A percentile compares a stretch with the other conserved stretches of the same genome.
These are phyloP conservation scores for Dolichoris vasculosae DNA, from an alignment of 1,140 invertebrate genomes.

Conservation along the genomic window DNA sequence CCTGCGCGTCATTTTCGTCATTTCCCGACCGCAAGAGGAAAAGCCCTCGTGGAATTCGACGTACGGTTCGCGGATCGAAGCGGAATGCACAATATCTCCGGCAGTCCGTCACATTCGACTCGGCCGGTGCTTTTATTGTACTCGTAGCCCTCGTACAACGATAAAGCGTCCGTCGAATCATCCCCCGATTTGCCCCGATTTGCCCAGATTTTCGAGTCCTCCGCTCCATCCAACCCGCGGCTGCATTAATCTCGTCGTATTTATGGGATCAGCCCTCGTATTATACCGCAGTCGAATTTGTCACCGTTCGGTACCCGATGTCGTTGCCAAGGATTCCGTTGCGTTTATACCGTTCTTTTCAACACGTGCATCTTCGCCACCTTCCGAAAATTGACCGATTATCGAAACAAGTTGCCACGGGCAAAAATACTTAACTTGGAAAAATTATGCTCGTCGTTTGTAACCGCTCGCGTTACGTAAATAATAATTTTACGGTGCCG, in stretches of 20 bases:
- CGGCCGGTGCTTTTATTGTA: constrained; percentile 28
- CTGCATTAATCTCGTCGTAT: constrained; percentile 69
- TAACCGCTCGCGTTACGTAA: background rate
- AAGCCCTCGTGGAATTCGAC: background rate
- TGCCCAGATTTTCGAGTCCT: constrained; percentile 43
- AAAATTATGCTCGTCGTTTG: background rate
- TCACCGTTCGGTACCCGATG: background rate
- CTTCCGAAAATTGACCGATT: background rate
- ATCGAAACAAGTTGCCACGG: background rate
- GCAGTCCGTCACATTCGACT: constrained; percentile 64
- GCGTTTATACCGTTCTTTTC: background rate
- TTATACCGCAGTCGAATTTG: background rate
- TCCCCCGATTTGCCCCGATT: constrained; percentile 65
- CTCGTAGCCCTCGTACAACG: background rate
- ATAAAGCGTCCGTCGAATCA: background rate
- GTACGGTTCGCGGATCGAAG: background rate
- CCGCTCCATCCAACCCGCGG: background rate
- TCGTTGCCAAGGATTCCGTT: background rate
- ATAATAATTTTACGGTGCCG: background rate
- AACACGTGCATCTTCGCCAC: too few species aligned
- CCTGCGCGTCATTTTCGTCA: background rate
- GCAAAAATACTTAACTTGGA: background rate
- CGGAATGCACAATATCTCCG: constrained; percentile 62
- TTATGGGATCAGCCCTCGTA: constrained; percentile 55
- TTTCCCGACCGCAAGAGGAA: background rate